Evolutionary conservation across 1,140 invertebrate genomes (phyloP).

Genomic region (Saccostrea glomerata): DNA sequence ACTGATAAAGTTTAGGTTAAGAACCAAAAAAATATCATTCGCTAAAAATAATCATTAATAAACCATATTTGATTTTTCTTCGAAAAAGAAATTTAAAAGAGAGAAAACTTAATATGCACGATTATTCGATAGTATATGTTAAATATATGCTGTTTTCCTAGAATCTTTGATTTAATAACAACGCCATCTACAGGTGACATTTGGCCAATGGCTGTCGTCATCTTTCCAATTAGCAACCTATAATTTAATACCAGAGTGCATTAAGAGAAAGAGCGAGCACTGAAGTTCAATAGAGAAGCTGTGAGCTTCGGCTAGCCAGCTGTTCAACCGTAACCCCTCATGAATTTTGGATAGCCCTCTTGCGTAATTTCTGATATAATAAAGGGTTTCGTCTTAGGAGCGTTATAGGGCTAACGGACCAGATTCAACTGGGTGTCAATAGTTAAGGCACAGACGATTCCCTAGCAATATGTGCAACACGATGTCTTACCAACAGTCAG

Average conservation of each 20-base stretch:
- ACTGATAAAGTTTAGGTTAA: no score
- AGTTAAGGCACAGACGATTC: neutral
- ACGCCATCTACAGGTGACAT: neutral
- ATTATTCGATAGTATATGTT: neutral
- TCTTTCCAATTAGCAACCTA: neutral
- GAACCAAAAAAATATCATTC: neutral
- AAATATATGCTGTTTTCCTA: neutral
- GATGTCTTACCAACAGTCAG: neutral
- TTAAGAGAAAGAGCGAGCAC: neutral
- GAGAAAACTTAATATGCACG: no score
- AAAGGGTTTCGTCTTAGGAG: neutral
- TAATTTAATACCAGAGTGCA: neutral
- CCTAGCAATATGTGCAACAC: neutral
- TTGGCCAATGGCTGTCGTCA: neutral
- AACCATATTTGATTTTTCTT: neutral
- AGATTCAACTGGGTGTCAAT: neutral
- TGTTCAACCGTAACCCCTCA: constrained; percentile 32
- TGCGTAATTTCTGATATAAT: constrained; percentile 7
- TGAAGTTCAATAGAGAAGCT: neutral
- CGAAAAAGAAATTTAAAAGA: neutral
- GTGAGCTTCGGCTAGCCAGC: neutral
- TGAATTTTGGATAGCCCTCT: constrained; percentile 35
- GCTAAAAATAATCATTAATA: neutral
- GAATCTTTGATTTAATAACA: neutral
- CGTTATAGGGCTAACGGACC: neutral